Percentiles rank a stretch among this genome's conserved stretches.
Conservation (phyloP, 2,888 invertebrate species). For the Drosophila histrio region DNA sequence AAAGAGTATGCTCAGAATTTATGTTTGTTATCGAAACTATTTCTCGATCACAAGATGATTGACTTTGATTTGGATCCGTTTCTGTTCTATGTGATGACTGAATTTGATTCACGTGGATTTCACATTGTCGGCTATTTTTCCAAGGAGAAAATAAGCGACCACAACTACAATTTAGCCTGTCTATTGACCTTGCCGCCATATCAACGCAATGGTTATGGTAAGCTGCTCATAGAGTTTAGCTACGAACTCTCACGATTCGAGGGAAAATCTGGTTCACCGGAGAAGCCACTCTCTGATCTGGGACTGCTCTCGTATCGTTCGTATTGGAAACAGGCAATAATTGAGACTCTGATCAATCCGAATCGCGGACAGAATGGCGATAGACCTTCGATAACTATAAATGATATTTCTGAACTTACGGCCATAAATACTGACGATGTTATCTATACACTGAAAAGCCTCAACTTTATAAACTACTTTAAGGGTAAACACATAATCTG, state of each 20-base stretch:
- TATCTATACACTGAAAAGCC: slow-evolving; percentile 97
- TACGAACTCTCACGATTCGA: slow-evolving; percentile 99
- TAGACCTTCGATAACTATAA: slow-evolving; percentile 96
- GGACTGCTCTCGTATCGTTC: slow-evolving; percentile 97
- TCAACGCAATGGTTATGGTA: slow-evolving; percentile 99
- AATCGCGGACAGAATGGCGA: slow-evolving; percentile 94
- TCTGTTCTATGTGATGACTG: slow-evolving; percentile 94
- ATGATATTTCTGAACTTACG: slow-evolving; percentile 98
- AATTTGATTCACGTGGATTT: slow-evolving; percentile 95
- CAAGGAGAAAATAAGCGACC: slow-evolving; percentile 98
- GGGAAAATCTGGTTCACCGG: slow-evolving; percentile 98
- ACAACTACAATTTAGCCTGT: slow-evolving; percentile 99
- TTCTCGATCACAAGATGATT: slow-evolving; percentile 98
- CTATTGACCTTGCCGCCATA: slow-evolving; percentile 99
- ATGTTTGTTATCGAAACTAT: slow-evolving; percentile 97
- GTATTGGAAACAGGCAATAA: slow-evolving; percentile 99
- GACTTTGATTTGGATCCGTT: slow-evolving; percentile 99
- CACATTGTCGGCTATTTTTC: slow-evolving; percentile 99
- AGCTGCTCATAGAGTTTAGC: slow-evolving; percentile 99
- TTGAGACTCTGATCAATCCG: slow-evolving; percentile 94
- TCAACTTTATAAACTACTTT: slow-evolving; percentile 98
- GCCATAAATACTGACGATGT: slow-evolving; percentile 99
- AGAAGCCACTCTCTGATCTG: slow-evolving; percentile 98
- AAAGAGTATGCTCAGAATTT: slow-evolving; percentile 98
- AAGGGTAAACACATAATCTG: slow-evolving; percentile 99